Evolutionary conservation across 2,888 invertebrate species (phyloP), one percentile per base, ranked within the genome.

Genomic region (Pachymerium ferrugineum): DNA sequence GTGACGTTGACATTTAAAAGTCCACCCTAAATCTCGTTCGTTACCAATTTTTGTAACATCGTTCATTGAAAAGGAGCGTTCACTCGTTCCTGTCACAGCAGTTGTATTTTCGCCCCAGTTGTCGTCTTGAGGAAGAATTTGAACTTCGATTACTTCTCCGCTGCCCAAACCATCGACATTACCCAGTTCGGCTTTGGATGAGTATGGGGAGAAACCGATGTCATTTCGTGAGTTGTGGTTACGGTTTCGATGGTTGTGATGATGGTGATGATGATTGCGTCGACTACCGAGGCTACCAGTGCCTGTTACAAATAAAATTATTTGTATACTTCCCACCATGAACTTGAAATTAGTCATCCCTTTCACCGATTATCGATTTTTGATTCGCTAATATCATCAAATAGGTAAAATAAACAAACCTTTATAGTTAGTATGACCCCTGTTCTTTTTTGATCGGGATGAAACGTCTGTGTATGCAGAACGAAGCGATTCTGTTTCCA

Each of bases 101-200:
- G 97, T 97, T 0, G 97, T 97, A 80, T 94, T 97, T 83, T 97
- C 97, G n/a, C 94, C 96, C 97, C 97, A 97, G 83, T 96, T 96
- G 80, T 97, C 97, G 84, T 97, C 97, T 84, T 83, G 84, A 0
- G 95, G 95, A 74, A 97, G 84, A 78, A 97, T 96, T 85, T 97
- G 96, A 38, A 97, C 96, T 85, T 97, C 96, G 70, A 97, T 95
- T 12, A 94, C 91, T 84, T 95, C 94, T 10, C 73, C 75, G 12
- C 72, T 10, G 22, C 25, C 42, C 14, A 16, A 4, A 30, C 35
- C 33, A 16, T 33, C 14, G 16, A 30, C n/a, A 28, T 62, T 54
- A n/a, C 70, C 74, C 10, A 67, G 70, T 68, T 80, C 78, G 76
- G 81, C 81, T 68, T 82, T 81, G 16, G 76, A 73, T 8, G 69